Evolutionary conservation across 2,888 invertebrate genomes (phyloP).

Genomic region (Calameuta idolon): DNA sequence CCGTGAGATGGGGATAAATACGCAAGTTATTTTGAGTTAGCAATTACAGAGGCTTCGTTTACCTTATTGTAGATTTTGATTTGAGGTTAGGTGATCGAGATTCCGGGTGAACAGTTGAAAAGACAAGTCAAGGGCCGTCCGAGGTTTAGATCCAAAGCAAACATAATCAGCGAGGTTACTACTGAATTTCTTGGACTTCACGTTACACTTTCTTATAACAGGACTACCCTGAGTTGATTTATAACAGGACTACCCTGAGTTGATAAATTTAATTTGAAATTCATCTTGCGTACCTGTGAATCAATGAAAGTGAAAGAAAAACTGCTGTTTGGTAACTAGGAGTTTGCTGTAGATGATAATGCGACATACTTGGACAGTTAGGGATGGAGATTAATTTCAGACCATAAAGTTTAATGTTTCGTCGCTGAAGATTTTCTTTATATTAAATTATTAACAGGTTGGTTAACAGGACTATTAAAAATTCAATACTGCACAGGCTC

Average conservation of each 20-base stretch:
- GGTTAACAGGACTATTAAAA: no score
- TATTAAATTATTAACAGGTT: no score
- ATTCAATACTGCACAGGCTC: no score
- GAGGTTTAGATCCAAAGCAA: background rate
- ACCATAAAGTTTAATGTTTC: no score
- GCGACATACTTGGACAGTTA: no score
- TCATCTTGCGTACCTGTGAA: background rate
- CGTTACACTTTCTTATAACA: background rate
- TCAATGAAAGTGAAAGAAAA: background rate
- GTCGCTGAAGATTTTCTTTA: no score
- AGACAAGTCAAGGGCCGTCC: background rate
- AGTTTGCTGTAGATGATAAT: background rate
- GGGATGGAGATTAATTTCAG: no score
- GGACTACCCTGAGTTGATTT: background rate
- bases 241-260: background rate
- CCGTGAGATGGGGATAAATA: conserved; percentile 1
- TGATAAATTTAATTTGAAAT: background rate
- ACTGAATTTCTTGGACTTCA: background rate
- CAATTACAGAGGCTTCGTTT: conserved; percentile 28
- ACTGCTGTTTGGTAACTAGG: background rate
- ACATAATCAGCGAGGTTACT: background rate
- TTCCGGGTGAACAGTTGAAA: background rate
- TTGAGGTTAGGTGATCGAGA: conserved; percentile 8
- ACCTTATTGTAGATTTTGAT: conserved; percentile 27
- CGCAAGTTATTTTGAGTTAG: conserved; percentile 24